A percentile compares a stretch with the other conserved stretches of the same genome.
These are phyloP conservation scores for Myoxocephalus aenaeus DNA, from an alignment of 2,797 vertebrate genomes.

Conservation along the genomic window DNA sequence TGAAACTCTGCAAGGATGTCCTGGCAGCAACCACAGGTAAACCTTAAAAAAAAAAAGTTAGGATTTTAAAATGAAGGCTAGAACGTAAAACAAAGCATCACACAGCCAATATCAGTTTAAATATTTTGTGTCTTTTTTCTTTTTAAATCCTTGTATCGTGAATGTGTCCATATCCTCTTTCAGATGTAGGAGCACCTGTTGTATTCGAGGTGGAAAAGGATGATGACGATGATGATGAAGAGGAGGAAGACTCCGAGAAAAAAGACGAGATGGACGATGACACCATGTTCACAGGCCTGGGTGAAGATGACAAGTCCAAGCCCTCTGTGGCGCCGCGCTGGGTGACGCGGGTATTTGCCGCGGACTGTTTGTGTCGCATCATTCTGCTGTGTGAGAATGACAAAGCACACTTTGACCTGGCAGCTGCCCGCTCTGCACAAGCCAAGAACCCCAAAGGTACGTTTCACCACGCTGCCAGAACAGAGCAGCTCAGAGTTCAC, in stretches of 20 bases:
- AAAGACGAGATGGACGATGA: conserved; percentile 99
- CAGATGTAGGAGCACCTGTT: conserved; percentile 90
- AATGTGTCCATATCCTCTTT: conserved; percentile 5
- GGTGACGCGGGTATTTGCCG: conserved; percentile 97
- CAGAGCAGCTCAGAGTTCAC: conserved; percentile 8
- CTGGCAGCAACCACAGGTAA: conserved; percentile 96
- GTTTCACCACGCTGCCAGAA: conserved; percentile 1
- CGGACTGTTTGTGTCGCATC: conserved; percentile 96
- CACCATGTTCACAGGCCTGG: conserved; percentile 96
- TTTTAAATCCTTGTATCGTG: background rate
- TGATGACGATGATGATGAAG: conserved; percentile 79
- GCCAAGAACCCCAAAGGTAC: conserved; percentile 94
- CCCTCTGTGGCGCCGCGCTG: conserved; percentile 97
- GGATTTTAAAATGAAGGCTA: background rate
- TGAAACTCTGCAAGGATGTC: conserved; percentile 98
- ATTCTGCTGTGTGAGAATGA: conserved; percentile 96
- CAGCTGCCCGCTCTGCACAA: conserved; percentile 89
- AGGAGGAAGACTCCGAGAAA: conserved; percentile 92
- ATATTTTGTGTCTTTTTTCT: background rate
- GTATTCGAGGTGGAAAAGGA: conserved; percentile 90
- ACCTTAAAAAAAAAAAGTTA: conserved; percentile 17
- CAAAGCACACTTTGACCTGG: conserved; percentile 94
- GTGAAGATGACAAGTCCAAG: conserved; percentile 95
- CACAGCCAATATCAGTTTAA: background rate
- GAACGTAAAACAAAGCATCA: background rate